Evolutionary conservation across 2,888 invertebrate species (phyloP), one percentile per base, ranked within the genome.

Genomic region (Alloscopus bannaensis): DNA sequence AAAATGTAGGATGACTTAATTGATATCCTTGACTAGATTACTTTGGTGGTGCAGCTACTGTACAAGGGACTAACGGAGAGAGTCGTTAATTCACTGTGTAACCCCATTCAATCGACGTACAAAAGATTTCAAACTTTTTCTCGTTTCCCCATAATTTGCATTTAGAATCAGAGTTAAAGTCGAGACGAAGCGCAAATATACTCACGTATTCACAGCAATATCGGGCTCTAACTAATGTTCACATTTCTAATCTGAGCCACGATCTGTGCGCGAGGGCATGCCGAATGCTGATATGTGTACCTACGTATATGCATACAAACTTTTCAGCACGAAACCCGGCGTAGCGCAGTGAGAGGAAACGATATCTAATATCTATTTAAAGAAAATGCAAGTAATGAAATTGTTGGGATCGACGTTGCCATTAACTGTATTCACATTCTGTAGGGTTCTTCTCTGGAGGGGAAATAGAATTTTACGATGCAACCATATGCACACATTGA

Each of bases 391-490:
- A 65, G 75, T 75, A 73, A 73, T 73, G 73, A 73, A 73, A 73
- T 73, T 73, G 73, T 73, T 73, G 65, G 72, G 73, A 73, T 73
- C 73, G 73, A 73, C 64, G 65, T 65, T 73, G 65, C 73, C 73
- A 73, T 73, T 65, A 65, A 73, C 73, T 73, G 55, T 52, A 73
- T 73, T 73, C 73, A 73, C 73, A 73, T 73, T 73, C 73, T 73
- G 73, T 57, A 73, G 65, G 57, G 73, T 65, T 65, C 73, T 73
- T 73, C 65, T 73, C 60, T n/a, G n/a, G 47, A 73, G 73, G 73
- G 73, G 73, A 73, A 73, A 73, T 73, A 73, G 73, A 73, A 73
- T 73, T 73, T 73, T 73, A 73, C 57, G 73, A 73, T 73, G 73
- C 65, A 65, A 65, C 73, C 73, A 73, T 73, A 73, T 73, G 73